Conservation (phyloP, 2,113 vertebrate genomes). For the Pterocles orientalis region DNA sequence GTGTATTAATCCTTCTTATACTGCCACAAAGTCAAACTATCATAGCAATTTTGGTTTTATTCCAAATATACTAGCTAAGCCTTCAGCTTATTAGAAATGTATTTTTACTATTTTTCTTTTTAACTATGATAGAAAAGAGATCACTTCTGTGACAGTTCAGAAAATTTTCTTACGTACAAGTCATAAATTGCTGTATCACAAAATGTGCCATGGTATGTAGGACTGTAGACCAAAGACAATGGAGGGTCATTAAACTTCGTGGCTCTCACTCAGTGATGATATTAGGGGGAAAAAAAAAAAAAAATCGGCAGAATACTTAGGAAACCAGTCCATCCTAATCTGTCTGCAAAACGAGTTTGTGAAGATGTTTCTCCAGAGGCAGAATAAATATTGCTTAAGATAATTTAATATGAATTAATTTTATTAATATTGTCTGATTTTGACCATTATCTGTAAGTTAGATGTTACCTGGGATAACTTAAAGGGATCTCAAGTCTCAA, state of each 20-base stretch:
- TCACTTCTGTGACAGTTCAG: constrained; percentile 52
- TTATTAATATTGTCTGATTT: neutral
- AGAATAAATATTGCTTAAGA: neutral
- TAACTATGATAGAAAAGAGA: constrained; percentile 45
- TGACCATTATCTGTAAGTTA: neutral
- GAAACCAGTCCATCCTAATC: neutral
- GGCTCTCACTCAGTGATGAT: neutral
- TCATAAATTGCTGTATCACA: neutral
- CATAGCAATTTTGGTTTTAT: constrained; percentile 62
- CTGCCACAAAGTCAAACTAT: constrained; percentile 70
- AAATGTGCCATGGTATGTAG: neutral
- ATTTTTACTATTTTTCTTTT: constrained; percentile 62
- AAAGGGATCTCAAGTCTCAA: neutral
- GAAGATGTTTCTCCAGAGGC: neutral
- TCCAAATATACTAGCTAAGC: constrained; percentile 56
- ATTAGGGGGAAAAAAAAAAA: too few species aligned
- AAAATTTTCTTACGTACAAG: neutral
- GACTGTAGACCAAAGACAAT: neutral
- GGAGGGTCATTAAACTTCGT: neutral
- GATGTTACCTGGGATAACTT: neutral
- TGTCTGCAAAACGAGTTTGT: neutral
- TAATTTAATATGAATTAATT: neutral
- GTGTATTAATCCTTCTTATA: constrained; percentile 71
- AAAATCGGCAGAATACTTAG: neutral
- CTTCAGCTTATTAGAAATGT: constrained; percentile 40